Conservation (phyloP, 1,140 invertebrate genomes). For the Mylabris phalerata region DNA sequence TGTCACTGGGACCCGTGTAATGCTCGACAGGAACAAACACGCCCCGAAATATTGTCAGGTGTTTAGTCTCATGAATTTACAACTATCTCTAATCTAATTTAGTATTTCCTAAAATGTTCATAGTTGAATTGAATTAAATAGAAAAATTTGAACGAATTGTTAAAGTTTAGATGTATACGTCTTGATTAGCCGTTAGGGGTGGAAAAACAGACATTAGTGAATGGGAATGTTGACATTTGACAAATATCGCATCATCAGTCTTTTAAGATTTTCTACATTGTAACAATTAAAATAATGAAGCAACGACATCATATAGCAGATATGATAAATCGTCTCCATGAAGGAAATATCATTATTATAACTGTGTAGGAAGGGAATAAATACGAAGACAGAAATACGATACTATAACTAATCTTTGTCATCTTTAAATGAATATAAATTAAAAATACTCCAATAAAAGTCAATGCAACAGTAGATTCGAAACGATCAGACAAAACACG, state of each 20-base stretch:
- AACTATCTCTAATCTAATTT: not conserved
- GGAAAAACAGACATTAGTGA: conserved; percentile 1
- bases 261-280: conserved; percentile 21
- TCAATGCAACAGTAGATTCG: no score
- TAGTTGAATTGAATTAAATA: no score
- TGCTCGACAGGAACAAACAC: conserved; percentile 24
- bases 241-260: conserved; percentile 27
- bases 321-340: conserved; percentile 17
- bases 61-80: conserved; percentile 15
- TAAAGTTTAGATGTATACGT: no score
- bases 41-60: conserved; percentile 16
- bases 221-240: conserved; percentile 25
- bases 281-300: conserved; percentile 29
- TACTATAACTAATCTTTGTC: not conserved
- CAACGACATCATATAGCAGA: conserved; percentile 20
- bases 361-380: conserved; percentile 18
- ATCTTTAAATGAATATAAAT: no score
- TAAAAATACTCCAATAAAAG: no score
- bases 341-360: conserved; percentile 19
- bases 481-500: no score
- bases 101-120: no score
- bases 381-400: conserved; percentile 13
- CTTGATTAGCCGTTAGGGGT: no score
- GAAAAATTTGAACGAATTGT: no score
- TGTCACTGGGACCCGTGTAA: conserved; percentile 22